phyloP scores from a whole-genome alignment of 2,797 vertebrate genomes.

The Glyptemys insculpta region DNA sequence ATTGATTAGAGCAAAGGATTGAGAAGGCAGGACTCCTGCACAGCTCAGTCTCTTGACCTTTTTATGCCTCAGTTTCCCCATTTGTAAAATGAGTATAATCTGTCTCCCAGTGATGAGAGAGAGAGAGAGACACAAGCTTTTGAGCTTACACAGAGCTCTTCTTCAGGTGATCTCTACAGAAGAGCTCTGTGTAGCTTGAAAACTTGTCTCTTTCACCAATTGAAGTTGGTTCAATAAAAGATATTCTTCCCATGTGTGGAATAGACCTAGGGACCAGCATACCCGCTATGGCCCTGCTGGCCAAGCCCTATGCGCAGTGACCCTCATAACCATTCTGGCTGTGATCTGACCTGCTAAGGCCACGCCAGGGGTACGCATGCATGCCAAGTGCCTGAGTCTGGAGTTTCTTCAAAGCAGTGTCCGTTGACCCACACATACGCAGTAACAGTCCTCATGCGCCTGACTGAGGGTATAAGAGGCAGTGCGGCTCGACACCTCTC shows the following conservation, averaged over 20 bases:
- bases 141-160: not conserved
- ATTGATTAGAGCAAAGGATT: not conserved
- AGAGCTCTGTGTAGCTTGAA: not conserved
- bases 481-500: not conserved
- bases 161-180: not conserved
- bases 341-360: not conserved
- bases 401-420: not conserved
- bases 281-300: not conserved
- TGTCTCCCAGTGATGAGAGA: not conserved
- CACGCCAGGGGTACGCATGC: not conserved
- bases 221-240: not conserved
- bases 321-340: not conserved
- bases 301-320: not conserved
- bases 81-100: not conserved
- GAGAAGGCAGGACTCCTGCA: fast-evolving
- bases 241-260: too few relatives aligned
- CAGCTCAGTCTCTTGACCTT: fast-evolving
- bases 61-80: not conserved
- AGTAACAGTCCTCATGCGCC: not conserved
- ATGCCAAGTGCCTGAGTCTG: not conserved
- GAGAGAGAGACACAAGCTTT: too few relatives aligned
- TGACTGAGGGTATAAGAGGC: not conserved
- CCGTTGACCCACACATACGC: too few relatives aligned
- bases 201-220: not conserved
- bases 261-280: not conserved